Evolutionary conservation across 1,140 invertebrate species (phyloP), one percentile per base, ranked within the genome.

Genomic region (Hydropsyche tenuis): DNA sequence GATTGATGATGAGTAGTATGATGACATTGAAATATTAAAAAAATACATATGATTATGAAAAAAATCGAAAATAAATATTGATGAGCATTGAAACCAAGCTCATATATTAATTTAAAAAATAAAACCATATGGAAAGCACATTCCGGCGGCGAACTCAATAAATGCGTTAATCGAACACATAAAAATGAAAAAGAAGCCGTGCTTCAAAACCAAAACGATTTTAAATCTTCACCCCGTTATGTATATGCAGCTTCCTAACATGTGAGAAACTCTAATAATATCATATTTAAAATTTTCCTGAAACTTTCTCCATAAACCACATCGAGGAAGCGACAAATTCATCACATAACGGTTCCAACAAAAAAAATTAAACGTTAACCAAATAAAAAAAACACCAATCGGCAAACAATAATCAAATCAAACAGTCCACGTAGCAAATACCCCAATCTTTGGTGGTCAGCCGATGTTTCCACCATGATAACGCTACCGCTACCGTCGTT

Each of bases 401-500:
- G 30, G 30, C 30, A 37, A 62, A 62, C 56, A 62, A 20, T 23
- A 20, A 62, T 5, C 23, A 62, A 51, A 14, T 14, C 5, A 14
- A 25, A 12, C 56, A 62, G 5, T 37, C 30, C 30, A 37, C 30
- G 30, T 37, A 9, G 30, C 30, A 37, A 27, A 25, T 70, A 70
- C 68, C 68, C 68, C 12, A 23, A 20, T n/a, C n/a, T n/a, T 37
- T 30, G 51, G 18, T 51, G 11, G 45, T 69, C 66, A 2, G 66
- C 1, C 7, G 25, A 9, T 6, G 48, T 70, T 70, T 70, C 68
- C 68, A 70, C 68, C 68, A 70, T 70, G 25, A 70, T 70, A 37
- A 70, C 68, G 68, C 68, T 70, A 20, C 68, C 68, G 51, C 68
- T 70, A 14, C 68, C 68, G 14, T 70, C 68, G 27, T 56, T 56